A percentile compares a stretch with the other conserved stretches of the same genome.
phyloP scores from a whole-genome alignment of 2,797 vertebrate species.

The Pterois miles region DNA sequence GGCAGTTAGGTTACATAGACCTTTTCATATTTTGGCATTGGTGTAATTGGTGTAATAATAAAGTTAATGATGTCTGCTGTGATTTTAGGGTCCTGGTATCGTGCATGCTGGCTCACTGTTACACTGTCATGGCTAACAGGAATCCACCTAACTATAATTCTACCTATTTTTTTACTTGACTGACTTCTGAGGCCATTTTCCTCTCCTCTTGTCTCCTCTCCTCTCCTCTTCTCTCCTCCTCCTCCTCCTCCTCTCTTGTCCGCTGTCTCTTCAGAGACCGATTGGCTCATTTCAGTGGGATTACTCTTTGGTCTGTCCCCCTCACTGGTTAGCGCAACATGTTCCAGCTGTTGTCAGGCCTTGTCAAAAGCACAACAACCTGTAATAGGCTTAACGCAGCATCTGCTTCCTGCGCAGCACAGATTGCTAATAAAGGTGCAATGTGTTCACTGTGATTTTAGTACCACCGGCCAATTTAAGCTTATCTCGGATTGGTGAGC shows the following conservation, averaged over 20 bases:
- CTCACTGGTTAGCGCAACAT: conserved; percentile 42
- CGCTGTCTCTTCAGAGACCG: neutral
- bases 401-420: conserved; percentile 60
- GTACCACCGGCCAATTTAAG: conserved; percentile 54
- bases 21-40: neutral
- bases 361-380: conserved; percentile 69
- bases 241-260: conserved; percentile 1
- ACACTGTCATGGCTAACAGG: neutral
- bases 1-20: neutral
- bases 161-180: neutral
- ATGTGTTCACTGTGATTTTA: conserved; percentile 68
- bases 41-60: neutral
- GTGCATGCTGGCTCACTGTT: neutral
- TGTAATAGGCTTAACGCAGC: conserved; percentile 73
- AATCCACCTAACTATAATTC: neutral
- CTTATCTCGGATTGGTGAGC: conserved; percentile 46
- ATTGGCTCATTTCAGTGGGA: conserved; percentile 51
- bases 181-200: conserved; percentile 11
- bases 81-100: neutral
- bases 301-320: conserved; percentile 51
- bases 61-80: neutral
- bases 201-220: no score
- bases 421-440: conserved; percentile 78
- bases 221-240: no score
- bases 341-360: conserved; percentile 71